Percentiles rank a stretch among this genome's conserved stretches.
These are phyloP conservation scores for Pristiophorus japonicus DNA, from an alignment of 2,113 vertebrate genomes.

Conservation along the genomic window DNA sequence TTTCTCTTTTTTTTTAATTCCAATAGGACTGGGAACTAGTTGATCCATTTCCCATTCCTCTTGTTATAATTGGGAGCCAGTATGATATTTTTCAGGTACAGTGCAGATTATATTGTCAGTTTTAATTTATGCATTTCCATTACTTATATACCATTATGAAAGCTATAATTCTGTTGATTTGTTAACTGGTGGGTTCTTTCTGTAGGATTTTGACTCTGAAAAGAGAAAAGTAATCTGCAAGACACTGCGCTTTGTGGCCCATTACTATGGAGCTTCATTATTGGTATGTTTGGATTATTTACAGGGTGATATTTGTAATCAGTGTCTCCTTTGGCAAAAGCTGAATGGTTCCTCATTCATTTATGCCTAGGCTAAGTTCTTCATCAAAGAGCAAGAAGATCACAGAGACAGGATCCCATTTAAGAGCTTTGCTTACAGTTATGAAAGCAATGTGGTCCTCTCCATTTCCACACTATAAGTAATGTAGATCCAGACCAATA, in stretches of 20 bases:
- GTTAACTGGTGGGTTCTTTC: slow-evolving; percentile 44
- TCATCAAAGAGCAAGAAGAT: not conserved
- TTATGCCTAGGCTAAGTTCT: not conserved
- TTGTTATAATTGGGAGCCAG: slow-evolving; percentile 90
- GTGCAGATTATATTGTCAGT: slow-evolving; percentile 42
- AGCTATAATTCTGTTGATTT: slow-evolving; percentile 38
- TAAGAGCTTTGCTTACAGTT: not conserved
- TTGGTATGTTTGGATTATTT: slow-evolving; percentile 63
- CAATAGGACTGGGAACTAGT: slow-evolving; percentile 82
- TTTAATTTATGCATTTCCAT: slow-evolving; percentile 30
- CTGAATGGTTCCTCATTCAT: not conserved
- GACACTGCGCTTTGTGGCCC: slow-evolving; percentile 84
- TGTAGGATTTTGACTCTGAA: slow-evolving; percentile 86
- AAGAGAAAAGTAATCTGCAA: slow-evolving; percentile 81
- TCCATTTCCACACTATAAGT: not conserved
- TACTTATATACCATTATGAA: slow-evolving; percentile 44
- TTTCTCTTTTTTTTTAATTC: slow-evolving; percentile 36
- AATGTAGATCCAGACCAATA: not conserved
- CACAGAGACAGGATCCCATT: not conserved
- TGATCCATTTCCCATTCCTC: slow-evolving; percentile 81
- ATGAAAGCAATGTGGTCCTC: not conserved
- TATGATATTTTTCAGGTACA: slow-evolving; percentile 87
- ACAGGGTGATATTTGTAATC: not conserved
- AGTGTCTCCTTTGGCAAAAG: not conserved
- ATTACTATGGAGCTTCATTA: slow-evolving; percentile 83